Evolutionary conservation across 1,140 invertebrate genomes (phyloP), one percentile per base, ranked within the genome.

Genomic region (Apis dorsata): DNA sequence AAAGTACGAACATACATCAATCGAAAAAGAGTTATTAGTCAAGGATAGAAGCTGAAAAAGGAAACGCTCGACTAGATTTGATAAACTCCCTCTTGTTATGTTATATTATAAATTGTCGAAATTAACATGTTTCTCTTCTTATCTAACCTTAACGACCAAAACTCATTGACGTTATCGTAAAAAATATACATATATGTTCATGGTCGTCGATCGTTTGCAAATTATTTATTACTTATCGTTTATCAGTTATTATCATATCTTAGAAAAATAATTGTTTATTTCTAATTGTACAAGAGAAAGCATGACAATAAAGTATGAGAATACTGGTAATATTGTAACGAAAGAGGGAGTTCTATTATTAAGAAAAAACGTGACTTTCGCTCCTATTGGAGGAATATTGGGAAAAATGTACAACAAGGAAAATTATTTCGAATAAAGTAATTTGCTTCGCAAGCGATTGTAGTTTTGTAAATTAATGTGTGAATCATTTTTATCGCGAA

Each of bases 1-100:
- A 86, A 86, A 84, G 70, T 89, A 88, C 84, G 81, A 81, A 88
- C 76, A 88, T 89, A 86, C 87, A 89, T 86, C 79, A 86, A 88
- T 89, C 83, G 86, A 87, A 87, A 88, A 88, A 85, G 84, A 73
- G 81, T 79, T 76, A 60, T 71, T 75, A 77, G 83, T 84, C 77
- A 78, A 87, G 65, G 76, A 17, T 82, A 71, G 84, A 88, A 88
- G 84, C 77, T 82, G 68, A 55, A 60, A 76, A 77, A 77, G 73
- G 65, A 82, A 82, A 82, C 73, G 73, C 55, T 68, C 51, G 75
- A 53, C 49, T 65, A 76, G 60, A 76, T 63, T 63, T 44, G 59
- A 51, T 66, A 19, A 53, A 77, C 65, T 81, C 44, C 49, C 80
- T 69, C 73, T 53, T 17, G 10, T 34, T 72, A 44, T 44, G 72